These are phyloP conservation scores for Montipora cactus DNA, from an alignment of 64 coral and sea anemone species.

Conservation along the genomic window DNA sequence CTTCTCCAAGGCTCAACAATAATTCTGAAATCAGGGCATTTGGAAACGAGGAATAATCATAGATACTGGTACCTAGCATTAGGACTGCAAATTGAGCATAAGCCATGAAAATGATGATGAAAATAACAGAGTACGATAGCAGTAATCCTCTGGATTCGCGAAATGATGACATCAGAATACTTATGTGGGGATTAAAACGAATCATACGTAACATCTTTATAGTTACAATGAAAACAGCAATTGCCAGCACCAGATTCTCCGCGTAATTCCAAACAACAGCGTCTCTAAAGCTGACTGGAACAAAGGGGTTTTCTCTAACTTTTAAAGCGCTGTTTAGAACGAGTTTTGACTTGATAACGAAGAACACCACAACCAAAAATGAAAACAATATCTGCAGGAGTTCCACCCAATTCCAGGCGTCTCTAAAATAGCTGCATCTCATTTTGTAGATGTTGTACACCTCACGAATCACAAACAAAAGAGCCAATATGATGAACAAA, in stretches of 20 bases:
- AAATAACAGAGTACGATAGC: conserved; percentile 37
- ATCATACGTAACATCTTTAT: conserved; percentile 53
- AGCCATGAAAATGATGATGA: conserved; percentile 36
- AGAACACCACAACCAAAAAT: conserved; percentile 49
- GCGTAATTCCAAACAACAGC: conserved; percentile 42
- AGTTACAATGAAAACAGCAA: conserved; percentile 62
- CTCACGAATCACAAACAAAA: conserved; percentile 29
- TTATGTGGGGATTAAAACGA: conserved; percentile 63
- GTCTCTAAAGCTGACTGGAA: conserved; percentile 40
- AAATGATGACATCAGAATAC: conserved; percentile 44
- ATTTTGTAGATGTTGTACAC: conserved; percentile 20
- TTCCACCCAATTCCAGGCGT: conserved; percentile 69
- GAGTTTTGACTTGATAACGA: conserved; percentile 48
- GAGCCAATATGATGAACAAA: conserved; percentile 52
- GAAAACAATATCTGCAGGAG: conserved; percentile 54
- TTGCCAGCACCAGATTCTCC: conserved; percentile 39
- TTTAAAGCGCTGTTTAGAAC: conserved; percentile 22
- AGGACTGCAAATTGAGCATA: conserved; percentile 48
- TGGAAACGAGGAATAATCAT: conserved; percentile 36
- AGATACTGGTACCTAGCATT: conserved; percentile 44
- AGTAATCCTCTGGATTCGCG: conserved; percentile 16
- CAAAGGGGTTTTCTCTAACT: conserved; percentile 52
- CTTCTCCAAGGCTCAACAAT: conserved; percentile 29
- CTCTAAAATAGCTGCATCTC: conserved; percentile 39
- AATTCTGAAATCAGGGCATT: conserved; percentile 32